Percentiles rank a stretch among this genome's conserved stretches.
These are phyloP conservation scores for Epistrophella euchroma DNA, from an alignment of 2,888 invertebrate genomes.

Conservation along the genomic window DNA sequence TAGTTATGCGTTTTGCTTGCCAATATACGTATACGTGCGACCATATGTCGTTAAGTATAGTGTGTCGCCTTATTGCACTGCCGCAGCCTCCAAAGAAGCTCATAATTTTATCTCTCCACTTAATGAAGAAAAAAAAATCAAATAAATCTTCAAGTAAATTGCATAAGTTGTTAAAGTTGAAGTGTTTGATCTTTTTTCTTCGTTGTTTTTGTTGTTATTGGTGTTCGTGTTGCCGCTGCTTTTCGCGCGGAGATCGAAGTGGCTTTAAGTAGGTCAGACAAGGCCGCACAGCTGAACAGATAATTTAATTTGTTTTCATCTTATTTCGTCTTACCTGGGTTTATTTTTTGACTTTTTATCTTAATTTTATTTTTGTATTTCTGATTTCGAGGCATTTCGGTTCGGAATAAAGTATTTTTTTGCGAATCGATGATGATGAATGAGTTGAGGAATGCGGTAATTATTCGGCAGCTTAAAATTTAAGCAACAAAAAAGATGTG, in stretches of 20 bases:
- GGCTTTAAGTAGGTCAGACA: constrained; percentile 82
- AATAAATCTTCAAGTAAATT: constrained; percentile 72
- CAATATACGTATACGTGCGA: constrained; percentile 37
- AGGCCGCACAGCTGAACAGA: constrained; percentile 78
- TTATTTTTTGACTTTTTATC: constrained; percentile 23
- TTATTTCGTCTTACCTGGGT: constrained; percentile 24
- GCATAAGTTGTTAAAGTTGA: constrained; percentile 54
- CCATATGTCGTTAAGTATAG: constrained; percentile 61
- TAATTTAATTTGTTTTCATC: constrained; percentile 70
- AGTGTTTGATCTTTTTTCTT: constrained; percentile 20
- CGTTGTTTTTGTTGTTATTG: constrained; percentile 5
- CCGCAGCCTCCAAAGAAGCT: constrained; percentile 54
- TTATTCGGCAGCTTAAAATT: constrained; percentile 67
- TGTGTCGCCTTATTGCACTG: constrained; percentile 51
- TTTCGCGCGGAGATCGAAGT: constrained; percentile 77
- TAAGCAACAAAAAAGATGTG: constrained; percentile 19
- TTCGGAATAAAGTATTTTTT: constrained; percentile 27
- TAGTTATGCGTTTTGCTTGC: constrained; percentile 40
- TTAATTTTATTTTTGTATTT: not conserved
- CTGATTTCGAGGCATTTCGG: constrained; percentile 34
- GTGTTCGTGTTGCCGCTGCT: constrained; percentile 20
- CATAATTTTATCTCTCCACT: constrained; percentile 61
- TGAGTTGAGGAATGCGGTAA: constrained; percentile 69
- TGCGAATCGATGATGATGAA: constrained; percentile 70
- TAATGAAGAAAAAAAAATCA: constrained; percentile 43